phyloP scores from a whole-genome alignment of 2,797 vertebrate genomes.

The Notoglanidium macrostoma region DNA sequence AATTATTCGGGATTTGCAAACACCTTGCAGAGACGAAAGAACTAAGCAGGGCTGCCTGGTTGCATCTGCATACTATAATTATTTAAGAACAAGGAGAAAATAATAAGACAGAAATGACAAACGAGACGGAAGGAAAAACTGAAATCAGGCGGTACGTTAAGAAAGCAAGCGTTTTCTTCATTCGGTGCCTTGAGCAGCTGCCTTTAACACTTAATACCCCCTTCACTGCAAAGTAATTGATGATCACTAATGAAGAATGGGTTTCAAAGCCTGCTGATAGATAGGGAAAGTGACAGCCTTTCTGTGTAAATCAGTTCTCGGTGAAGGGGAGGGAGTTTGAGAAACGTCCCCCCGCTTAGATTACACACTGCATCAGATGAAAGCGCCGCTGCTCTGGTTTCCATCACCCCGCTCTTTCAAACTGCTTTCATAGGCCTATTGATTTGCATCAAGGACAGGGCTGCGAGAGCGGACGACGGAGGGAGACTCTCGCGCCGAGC shows the following conservation, averaged over 20 bases:
- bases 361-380: conserved; percentile 52
- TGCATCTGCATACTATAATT: conserved; percentile 25
- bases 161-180: conserved; percentile 43
- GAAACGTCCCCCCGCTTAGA: not conserved
- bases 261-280: conserved; percentile 50
- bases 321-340: conserved; percentile 28
- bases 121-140: conserved; percentile 21
- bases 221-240: conserved; percentile 48
- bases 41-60: conserved; percentile 46
- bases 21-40: conserved; percentile 47
- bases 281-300: conserved; percentile 34
- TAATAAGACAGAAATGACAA: conserved; percentile 16
- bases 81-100: conserved; percentile 36
- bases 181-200: conserved; percentile 15
- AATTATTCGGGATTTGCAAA: conserved; percentile 30
- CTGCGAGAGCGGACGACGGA: not conserved
- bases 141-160: conserved; percentile 33
- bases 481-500: not conserved
- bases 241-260: conserved; percentile 54
- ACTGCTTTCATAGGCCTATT: not conserved
- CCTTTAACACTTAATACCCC: conserved; percentile 52
- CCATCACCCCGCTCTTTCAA: conserved; percentile 24
- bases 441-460: conserved; percentile 15
- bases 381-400: conserved; percentile 41
- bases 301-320: conserved; percentile 25